phyloP scores from a whole-genome alignment of 2,797 vertebrate genomes.

The Distichodus sexfasciatus region DNA sequence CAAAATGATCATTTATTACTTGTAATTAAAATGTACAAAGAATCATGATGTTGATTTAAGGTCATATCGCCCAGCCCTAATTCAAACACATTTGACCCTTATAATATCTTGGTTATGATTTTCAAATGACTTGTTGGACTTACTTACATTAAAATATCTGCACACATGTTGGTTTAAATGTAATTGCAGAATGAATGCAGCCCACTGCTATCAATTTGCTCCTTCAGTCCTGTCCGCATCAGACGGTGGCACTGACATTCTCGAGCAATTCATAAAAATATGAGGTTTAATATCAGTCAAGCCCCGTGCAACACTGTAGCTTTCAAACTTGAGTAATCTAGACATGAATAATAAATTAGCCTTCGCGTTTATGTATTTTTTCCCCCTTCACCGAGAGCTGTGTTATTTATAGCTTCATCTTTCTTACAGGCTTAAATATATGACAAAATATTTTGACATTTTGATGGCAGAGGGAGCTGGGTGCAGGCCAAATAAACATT shows the following conservation, averaged over 20 bases:
- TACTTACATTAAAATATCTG: too few relatives aligned
- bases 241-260: slow-evolving; percentile 25
- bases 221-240: slow-evolving; percentile 5
- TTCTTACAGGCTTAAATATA: slow-evolving; percentile 66
- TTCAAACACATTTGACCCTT: too few relatives aligned
- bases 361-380: slow-evolving; percentile 69
- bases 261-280: slow-evolving; percentile 43
- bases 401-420: slow-evolving; percentile 72
- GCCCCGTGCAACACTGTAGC: slow-evolving; percentile 33
- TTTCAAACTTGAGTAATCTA: slow-evolving; percentile 68
- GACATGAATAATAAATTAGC: slow-evolving; percentile 71
- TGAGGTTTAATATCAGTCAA: slow-evolving; percentile 47
- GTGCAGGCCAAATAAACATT: slow-evolving; percentile 66
- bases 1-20: too few relatives aligned
- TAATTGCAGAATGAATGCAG: too few relatives aligned
- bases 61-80: too few relatives aligned
- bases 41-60: too few relatives aligned
- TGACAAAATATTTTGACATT: slow-evolving; percentile 70
- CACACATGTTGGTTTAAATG: too few relatives aligned
- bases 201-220: not conserved
- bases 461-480: slow-evolving; percentile 59
- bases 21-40: too few relatives aligned
- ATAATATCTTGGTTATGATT: too few relatives aligned
- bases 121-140: too few relatives aligned
- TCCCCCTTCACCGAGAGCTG: slow-evolving; percentile 51